These are phyloP conservation scores for Eulithis testata DNA, from an alignment of 2,888 invertebrate species.

Conservation along the genomic window DNA sequence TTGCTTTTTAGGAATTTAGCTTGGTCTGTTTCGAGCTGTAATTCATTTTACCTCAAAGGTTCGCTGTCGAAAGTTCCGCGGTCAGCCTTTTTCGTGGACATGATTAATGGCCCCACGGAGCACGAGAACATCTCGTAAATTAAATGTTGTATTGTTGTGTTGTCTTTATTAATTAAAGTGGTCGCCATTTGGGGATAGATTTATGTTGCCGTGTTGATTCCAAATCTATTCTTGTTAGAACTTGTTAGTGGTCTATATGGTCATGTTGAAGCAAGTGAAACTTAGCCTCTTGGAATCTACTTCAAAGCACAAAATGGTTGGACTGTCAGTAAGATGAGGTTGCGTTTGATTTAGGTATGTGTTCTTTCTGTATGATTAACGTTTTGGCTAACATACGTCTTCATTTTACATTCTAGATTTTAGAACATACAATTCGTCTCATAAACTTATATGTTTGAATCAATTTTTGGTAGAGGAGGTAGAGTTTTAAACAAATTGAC, in stretches of 20 bases:
- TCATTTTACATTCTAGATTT: no score
- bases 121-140: conserved; percentile 40
- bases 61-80: conserved; percentile 22
- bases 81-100: conserved; percentile 37
- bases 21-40: conserved; percentile 10
- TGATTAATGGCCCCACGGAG: conserved; percentile 35
- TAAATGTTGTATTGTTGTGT: conserved; percentile 38
- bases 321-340: no score
- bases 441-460: no score
- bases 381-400: no score
- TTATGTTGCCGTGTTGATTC: conserved; percentile 10
- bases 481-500: no score
- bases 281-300: neutral
- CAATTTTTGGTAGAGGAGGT: no score
- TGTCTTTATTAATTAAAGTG: conserved; percentile 38
- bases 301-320: neutral
- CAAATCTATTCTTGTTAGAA: conserved; percentile 11
- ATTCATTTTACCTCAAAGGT: conserved; percentile 10
- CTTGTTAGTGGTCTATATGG: neutral
- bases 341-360: no score
- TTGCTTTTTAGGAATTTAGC: conserved; percentile 1
- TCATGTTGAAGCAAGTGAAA: conserved; percentile 3
- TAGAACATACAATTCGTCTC: no score
- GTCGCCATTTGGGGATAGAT: conserved; percentile 16
- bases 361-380: no score